A percentile compares a stretch with the other conserved stretches of the same genome.
These are phyloP conservation scores for Pasiphila rectangulata DNA, from an alignment of 2,888 invertebrate genomes.

Conservation along the genomic window DNA sequence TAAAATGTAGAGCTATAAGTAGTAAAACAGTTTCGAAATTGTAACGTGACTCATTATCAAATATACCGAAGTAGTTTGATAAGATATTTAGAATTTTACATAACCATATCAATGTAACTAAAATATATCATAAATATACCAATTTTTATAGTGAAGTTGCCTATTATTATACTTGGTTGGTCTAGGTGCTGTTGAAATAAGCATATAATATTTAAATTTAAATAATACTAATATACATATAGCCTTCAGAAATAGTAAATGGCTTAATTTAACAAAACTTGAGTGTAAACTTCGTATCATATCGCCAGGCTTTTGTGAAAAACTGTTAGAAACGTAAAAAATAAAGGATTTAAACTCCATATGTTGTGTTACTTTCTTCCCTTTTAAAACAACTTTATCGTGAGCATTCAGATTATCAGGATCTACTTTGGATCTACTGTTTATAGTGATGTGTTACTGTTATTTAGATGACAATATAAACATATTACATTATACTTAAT, in stretches of 20 bases:
- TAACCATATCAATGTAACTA: conserved; percentile 28
- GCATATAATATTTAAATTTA: conserved; percentile 10
- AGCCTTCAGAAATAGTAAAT: conserved; percentile 14
- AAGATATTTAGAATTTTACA: conserved; percentile 25
- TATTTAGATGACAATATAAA: no score
- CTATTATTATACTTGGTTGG: neutral
- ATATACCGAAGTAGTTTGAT: conserved; percentile 13
- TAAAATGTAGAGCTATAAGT: conserved; percentile 10
- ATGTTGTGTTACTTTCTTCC: no score
- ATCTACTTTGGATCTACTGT: no score
- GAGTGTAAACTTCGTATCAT: conserved; percentile 27
- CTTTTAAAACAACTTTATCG: no score
- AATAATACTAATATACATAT: conserved; percentile 9
- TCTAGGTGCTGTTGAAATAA: conserved; percentile 7
- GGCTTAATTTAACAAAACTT: conserved; percentile 23
- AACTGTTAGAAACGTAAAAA: conserved; percentile 57
- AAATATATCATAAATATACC: conserved; percentile 23
- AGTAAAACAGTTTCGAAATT: conserved; percentile 11
- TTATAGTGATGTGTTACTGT: no score
- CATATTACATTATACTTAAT: no score
- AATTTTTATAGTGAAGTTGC: conserved; percentile 4
- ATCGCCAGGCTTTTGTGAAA: conserved; percentile 59
- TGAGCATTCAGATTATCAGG: no score
- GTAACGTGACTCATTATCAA: conserved; percentile 10
- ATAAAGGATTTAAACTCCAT: conserved; percentile 45